Conservation (phyloP, 2,113 vertebrate genomes). For the mouse (Mus musculus) region GRCm39 chr9:45627501-45628000, state of each 20-base stretch:
- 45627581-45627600: not conserved
- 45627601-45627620: not conserved
- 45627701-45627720: not conserved
- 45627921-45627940: not conserved
- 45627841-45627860: not conserved
- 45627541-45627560: not conserved
- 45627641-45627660: not conserved
- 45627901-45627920: not conserved
- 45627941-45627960: not conserved
- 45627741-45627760: not conserved
- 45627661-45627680: not conserved
- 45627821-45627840: not conserved
- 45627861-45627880: not conserved
- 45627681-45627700: not conserved
- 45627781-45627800: not conserved
- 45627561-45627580: not conserved
- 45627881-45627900: not conserved
- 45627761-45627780: not conserved
- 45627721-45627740: too few species aligned
- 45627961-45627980: not conserved
- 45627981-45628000: not conserved
- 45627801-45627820: not conserved
- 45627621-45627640: not conserved
- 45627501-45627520: not conserved
- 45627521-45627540: not conserved